phyloP scores from a whole-genome alignment of 2,888 invertebrate genomes.

The Cheilosia pagana region DNA sequence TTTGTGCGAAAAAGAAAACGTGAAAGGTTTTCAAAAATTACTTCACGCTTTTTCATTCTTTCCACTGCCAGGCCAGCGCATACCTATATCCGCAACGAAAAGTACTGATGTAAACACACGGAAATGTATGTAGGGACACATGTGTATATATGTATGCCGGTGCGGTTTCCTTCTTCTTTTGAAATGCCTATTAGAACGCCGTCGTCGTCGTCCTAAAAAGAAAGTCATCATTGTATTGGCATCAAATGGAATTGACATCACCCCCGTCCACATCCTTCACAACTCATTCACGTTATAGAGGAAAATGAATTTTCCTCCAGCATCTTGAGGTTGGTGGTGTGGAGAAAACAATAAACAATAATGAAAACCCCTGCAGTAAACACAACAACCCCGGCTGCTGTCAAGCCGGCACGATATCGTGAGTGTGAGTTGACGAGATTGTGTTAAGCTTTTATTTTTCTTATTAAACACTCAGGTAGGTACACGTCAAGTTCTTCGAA shows the following conservation, averaged over 20 bases:
- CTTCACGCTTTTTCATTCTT: not conserved
- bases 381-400: conserved; percentile 4
- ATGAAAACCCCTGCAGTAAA: conserved; percentile 27
- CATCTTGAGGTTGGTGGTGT: not conserved
- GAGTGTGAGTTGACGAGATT: conserved; percentile 19
- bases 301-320: conserved; percentile 28
- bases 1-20: conserved; percentile 14
- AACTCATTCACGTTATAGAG: conserved; percentile 42
- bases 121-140: not conserved
- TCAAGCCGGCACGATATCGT: not conserved
- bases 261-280: not conserved
- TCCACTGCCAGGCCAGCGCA: not conserved
- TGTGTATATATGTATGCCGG: not conserved
- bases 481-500: conserved; percentile 43
- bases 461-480: conserved; percentile 35
- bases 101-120: too few species aligned
- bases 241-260: conserved; percentile 54
- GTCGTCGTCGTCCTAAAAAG: conserved; percentile 25
- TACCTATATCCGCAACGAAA: too few species aligned
- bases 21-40: conserved; percentile 42
- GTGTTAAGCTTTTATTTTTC: conserved; percentile 13
- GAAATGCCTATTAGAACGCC: conserved; percentile 21
- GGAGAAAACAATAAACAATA: conserved; percentile 31
- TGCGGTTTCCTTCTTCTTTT: not conserved
- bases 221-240: conserved; percentile 41